phyloP scores from a whole-genome alignment of 2,113 vertebrate genomes.

The Heterochromis multidens region DNA sequence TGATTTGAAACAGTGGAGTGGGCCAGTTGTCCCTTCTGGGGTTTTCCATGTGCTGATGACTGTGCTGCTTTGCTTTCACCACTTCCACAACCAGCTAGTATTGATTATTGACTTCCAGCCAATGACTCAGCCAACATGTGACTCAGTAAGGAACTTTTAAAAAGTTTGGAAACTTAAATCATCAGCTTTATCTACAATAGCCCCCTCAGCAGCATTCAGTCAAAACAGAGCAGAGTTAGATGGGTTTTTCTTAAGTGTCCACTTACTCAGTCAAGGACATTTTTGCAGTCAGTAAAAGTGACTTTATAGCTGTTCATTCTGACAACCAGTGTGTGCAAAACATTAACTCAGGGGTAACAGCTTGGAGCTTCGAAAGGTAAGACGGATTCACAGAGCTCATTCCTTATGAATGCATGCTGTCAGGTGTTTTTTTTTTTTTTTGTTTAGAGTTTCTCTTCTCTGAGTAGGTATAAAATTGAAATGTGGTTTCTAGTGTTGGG shows the following conservation, averaged over 20 bases:
- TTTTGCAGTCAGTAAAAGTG: background rate
- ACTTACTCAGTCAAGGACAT: background rate
- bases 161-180: background rate
- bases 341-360: background rate
- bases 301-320: background rate
- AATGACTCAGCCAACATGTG: constrained; percentile 33
- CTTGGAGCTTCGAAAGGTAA: background rate
- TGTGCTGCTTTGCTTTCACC: background rate
- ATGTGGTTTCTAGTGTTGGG: background rate
- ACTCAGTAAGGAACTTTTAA: background rate
- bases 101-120: constrained; percentile 3
- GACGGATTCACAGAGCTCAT: background rate
- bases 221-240: background rate
- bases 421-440: background rate
- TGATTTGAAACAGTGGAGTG: constrained; percentile 7
- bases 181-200: background rate
- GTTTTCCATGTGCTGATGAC: constrained; percentile 32
- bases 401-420: background rate
- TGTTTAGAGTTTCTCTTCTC: constrained; percentile 40
- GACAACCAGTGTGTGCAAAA: background rate
- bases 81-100: background rate
- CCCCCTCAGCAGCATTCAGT: background rate
- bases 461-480: background rate
- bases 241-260: background rate
- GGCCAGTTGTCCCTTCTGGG: constrained; percentile 10